These are phyloP conservation scores for Acromyrmex heyeri DNA, from an alignment of 1,140 invertebrate species.

Conservation along the genomic window DNA sequence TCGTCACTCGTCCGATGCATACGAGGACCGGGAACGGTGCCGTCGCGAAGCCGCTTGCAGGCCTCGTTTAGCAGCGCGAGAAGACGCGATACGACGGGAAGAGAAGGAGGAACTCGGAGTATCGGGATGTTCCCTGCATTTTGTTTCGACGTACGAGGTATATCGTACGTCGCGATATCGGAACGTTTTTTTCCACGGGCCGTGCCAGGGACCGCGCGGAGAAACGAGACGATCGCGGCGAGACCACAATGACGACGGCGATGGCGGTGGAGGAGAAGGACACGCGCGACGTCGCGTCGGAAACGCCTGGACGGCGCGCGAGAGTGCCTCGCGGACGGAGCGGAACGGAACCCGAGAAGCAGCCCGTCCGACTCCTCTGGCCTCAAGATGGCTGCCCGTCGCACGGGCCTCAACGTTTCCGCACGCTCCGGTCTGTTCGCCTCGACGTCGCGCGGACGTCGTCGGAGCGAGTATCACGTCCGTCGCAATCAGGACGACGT, in stretches of 20 bases:
- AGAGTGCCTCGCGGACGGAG: constrained; percentile 34
- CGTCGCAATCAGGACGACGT: neutral
- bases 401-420: constrained; percentile 75
- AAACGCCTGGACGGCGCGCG: constrained; percentile 45
- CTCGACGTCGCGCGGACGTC: neutral
- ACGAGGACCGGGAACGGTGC: constrained; percentile 58
- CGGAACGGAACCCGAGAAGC: constrained; percentile 61
- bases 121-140: constrained; percentile 19
- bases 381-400: constrained; percentile 84
- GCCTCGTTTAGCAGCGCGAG: constrained; percentile 4
- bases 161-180: neutral
- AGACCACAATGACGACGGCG: neutral
- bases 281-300: neutral
- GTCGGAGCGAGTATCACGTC: too few species aligned
- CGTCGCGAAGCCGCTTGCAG: neutral
- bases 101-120: neutral
- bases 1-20: constrained; percentile 69
- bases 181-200: constrained; percentile 8
- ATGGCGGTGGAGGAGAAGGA: neutral
- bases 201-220: neutral
- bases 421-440: constrained; percentile 37
- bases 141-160: constrained; percentile 15
- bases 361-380: constrained; percentile 55
- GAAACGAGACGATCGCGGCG: neutral
- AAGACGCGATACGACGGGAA: neutral